Evolutionary conservation across 1,140 invertebrate genomes (phyloP).

Genomic region (Zaprionus capensis): DNA sequence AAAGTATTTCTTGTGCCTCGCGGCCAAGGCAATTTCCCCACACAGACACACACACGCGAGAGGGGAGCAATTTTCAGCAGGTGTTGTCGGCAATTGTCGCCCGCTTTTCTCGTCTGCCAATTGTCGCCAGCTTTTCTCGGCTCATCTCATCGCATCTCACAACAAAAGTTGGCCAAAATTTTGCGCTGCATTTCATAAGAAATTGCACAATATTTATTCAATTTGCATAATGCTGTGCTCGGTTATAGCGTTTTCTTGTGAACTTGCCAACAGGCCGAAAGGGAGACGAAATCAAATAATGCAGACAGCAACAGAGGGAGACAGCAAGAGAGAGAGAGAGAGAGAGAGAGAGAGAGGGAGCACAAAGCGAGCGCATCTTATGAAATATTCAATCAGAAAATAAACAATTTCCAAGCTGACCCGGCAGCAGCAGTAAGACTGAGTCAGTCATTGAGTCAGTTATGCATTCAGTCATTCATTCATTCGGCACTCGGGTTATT

Average conservation of each 20-base stretch:
- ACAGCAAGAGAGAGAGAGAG: not conserved
- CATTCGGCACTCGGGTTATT: not conserved
- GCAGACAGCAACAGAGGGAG: not conserved
- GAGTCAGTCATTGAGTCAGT: conserved; percentile 7
- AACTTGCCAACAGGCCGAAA: not conserved
- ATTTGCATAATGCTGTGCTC: conserved; percentile 1
- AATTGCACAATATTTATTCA: conserved; percentile 6
- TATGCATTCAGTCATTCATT: conserved; percentile 10
- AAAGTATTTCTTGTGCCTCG: conserved; percentile 35
- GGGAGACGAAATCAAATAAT: not conserved
- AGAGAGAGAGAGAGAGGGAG: not conserved
- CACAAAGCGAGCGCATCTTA: conserved; percentile 31
- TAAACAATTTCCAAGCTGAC: conserved; percentile 52
- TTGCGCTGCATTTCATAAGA: not conserved
- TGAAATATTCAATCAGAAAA: conserved; percentile 68
- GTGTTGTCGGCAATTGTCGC: not conserved
- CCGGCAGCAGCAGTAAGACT: conserved; percentile 18
- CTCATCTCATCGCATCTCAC: not conserved
- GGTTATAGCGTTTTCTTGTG: not conserved
- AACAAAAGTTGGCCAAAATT: not conserved
- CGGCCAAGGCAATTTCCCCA: conserved; percentile 17
- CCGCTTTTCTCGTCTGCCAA: not conserved
- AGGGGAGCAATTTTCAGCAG: conserved; percentile 1
- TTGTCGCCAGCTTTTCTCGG: not conserved
- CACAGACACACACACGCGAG: no score